These are phyloP conservation scores for Dendrolimus houi DNA, from an alignment of 2,888 invertebrate species.

Conservation along the genomic window DNA sequence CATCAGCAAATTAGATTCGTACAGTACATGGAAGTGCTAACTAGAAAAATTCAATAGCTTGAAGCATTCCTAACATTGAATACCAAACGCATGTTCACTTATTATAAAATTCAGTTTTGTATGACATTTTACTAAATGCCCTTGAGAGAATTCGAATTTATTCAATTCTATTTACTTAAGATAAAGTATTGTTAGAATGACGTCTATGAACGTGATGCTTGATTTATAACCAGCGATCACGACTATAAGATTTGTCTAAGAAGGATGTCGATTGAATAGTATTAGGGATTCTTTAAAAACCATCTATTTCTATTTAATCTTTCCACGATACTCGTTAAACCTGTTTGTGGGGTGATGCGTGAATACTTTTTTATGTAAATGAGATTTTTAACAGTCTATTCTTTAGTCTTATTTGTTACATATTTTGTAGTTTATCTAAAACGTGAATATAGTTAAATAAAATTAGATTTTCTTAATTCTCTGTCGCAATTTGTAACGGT, in stretches of 20 bases:
- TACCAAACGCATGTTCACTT: not conserved
- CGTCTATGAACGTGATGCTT: constrained; percentile 21
- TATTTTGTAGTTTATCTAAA: not conserved
- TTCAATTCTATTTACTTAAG: constrained; percentile 18
- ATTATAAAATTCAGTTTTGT: not conserved
- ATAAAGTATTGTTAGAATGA: constrained; percentile 10
- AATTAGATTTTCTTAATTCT: too few species aligned
- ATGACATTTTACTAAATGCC: not conserved
- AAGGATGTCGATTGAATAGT: constrained; percentile 6
- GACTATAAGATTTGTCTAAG: constrained; percentile 9
- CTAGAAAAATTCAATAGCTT: too few species aligned
- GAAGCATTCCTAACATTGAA: not conserved
- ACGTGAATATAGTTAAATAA: too few species aligned
- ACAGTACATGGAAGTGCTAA: too few species aligned
- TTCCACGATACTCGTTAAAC: not conserved
- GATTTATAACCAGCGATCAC: constrained; percentile 15
- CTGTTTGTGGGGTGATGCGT: not conserved
- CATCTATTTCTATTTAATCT: not conserved
- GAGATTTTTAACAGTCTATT: not conserved
- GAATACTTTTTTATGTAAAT: not conserved
- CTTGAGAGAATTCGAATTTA: constrained; percentile 18
- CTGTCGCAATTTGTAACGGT: too few species aligned
- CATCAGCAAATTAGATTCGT: too few species aligned
- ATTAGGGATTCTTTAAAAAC: not conserved
- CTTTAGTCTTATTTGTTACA: not conserved